Evolutionary conservation across 2,113 vertebrate species (phyloP).

Genomic region (Hyperopisus bebe): DNA sequence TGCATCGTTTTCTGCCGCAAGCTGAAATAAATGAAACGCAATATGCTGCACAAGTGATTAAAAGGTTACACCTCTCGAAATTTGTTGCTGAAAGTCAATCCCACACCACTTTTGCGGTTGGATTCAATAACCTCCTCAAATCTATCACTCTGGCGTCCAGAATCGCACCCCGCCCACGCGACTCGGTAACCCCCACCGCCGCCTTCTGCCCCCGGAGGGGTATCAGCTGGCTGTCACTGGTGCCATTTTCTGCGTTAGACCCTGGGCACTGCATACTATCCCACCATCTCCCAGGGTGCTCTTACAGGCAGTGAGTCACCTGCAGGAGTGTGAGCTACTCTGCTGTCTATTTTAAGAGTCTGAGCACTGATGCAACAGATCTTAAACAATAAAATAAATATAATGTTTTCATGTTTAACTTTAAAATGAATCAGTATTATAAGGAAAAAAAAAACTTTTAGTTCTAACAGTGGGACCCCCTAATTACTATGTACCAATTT

Average conservation of each 20-base stretch:
- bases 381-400: background rate
- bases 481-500: background rate
- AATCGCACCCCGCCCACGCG: background rate
- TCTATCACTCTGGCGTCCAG: background rate
- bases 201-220: background rate
- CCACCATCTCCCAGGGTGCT: background rate
- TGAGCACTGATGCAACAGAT: background rate
- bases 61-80: constrained; percentile 2
- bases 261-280: background rate
- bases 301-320: background rate
- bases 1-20: background rate
- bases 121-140: background rate
- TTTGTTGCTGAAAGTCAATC: constrained; percentile 9
- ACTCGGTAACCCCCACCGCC: background rate
- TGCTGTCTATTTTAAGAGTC: background rate
- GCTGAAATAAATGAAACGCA: constrained; percentile 11
- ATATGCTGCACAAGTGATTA: constrained; percentile 12
- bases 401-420: background rate
- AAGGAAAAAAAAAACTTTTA: background rate
- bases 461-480: background rate
- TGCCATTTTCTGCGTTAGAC: background rate
- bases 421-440: background rate
- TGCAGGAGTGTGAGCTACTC: background rate
- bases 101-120: background rate
- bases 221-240: background rate